Evolutionary conservation across 2,888 invertebrate genomes (phyloP), one percentile per base, ranked within the genome.

Genomic region (Acronicta psi): DNA sequence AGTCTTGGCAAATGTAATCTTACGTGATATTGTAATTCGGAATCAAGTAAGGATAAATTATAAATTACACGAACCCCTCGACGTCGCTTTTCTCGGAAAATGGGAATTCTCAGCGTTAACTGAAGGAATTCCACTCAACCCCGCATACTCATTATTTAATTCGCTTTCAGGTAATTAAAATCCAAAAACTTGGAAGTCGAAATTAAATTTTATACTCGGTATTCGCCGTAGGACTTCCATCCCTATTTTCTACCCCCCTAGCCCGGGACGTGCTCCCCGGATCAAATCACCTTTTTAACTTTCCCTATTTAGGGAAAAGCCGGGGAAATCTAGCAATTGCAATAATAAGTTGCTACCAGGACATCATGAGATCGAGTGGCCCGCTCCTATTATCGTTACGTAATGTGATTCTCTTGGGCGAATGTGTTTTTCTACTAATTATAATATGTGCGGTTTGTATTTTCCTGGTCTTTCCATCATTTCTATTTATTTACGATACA

Each of bases 211-310:
- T 89, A 93, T 89, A 85, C 86, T 71, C 41, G 38, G 71, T 67
- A 65, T 69, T 73, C 69, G 69, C 57, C 56, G 70, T 52, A 34
- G 43, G 59, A 71, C 67, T 59, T 61, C 57, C 57, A 54, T 61
- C 63, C 74, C 72, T 62, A 68, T 60, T 68, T 59, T 75, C 72
- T 51, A 52, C 59, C 54, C 62, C 60, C 43, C 74, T 72, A 66
- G 69, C 72, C 73, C 63, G 79, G 87, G 82, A 94, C 92, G 95
- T 94, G 94, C 91, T 85, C 81, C 78, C 81, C 79, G 79, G 83
- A 77, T 86, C 86, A 91, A 94, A 94, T 92, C 85, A 90, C 91
- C 93, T 91, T 88, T 92, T 94, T 94, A 94, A 94, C 93, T 94
- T 94, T 92, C 92, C 92, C 92, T 92, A 92, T 94, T 94, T 92